A percentile compares a stretch with the other conserved stretches of the same genome.
Conservation (phyloP, 2,888 invertebrate genomes). For the Gortyna flavago region DNA sequence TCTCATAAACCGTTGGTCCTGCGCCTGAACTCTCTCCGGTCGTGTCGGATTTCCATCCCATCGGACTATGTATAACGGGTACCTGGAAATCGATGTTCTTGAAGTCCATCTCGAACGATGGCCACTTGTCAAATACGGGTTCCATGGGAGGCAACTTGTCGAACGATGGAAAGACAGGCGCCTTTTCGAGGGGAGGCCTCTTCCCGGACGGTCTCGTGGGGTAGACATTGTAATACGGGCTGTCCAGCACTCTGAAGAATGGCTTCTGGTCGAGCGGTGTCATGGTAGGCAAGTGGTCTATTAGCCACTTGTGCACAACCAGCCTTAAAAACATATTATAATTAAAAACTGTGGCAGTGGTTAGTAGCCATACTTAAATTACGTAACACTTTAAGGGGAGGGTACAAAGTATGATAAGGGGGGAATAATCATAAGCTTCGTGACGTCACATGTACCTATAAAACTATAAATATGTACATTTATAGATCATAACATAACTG, state of each 20-base stretch:
- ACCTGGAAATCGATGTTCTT: neutral
- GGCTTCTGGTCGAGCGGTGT: neutral
- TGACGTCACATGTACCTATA: neutral
- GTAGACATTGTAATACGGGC: neutral
- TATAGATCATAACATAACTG: too few species aligned
- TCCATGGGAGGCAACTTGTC: neutral
- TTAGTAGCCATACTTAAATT: neutral
- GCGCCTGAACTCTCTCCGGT: too few species aligned
- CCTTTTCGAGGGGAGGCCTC: neutral
- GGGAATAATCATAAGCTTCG: neutral
- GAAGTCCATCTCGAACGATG: too few species aligned
- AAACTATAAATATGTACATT: too few species aligned
- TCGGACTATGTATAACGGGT: neutral
- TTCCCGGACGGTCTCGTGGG: too few species aligned
- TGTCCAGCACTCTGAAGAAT: neutral
- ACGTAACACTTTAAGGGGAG: neutral
- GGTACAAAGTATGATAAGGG: neutral
- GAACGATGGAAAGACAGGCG: neutral
- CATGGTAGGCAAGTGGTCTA: neutral
- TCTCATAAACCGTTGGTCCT: too few species aligned
- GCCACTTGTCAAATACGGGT: too few species aligned
- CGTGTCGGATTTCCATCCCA: too few species aligned
- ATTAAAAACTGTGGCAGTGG: neutral
- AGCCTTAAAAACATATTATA: neutral
- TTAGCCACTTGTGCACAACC: neutral